Base-by-base conservation (phyloP, 2,888 invertebrate species). In the Tetrapedia diversipes region DNA sequence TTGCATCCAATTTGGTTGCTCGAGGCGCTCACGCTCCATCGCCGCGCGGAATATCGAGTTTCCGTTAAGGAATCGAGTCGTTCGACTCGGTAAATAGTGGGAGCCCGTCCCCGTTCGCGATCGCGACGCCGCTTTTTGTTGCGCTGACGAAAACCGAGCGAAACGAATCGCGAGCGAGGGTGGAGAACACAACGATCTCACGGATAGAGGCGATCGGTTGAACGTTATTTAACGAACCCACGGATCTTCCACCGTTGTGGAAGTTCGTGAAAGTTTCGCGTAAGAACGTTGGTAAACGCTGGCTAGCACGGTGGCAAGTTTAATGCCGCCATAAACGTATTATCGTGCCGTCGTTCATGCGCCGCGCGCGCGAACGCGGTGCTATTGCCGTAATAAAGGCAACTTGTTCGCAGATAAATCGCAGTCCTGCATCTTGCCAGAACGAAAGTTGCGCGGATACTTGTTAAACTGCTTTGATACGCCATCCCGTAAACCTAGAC, bases 321-420 rank as follows among this genome's bases (percentile, higher is more conserved):
- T 83, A 83, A 84, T 81, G 75, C 71, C 70, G 75, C 75, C 73
- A 73, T 85, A 84, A 85, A 84, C 81, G 82, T 80, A 84, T 84
- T 84, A 84, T 84, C 81, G 75, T 72, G 22, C 51, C 63, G 70
- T 74, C 72, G 66, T 81, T 81, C 72, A 65, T 69, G 51, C 64
- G 69, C 29, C 32, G 67, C 60, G 53, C 71, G 43, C n/a, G n/a
- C n/a, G n/a, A n/a, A n/a, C n/a, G n/a, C n/a, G n/a, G n/a, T n/a
- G 60, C 59, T 79, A 77, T 68, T 64, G 68, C 66, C 57, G 72
- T 69, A 81, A 79, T 79, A 79, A 77, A 81, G 69, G 66, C 68
- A 76, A 76, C 60, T 75, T 76, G 75, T 47, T 65, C 74, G 49
- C 45, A 59, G 74, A 75, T 74, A 65, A 61, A 80, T 80, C 73